Evolutionary conservation across 2,113 vertebrate species (phyloP).

Genomic region (Motacilla alba): DNA sequence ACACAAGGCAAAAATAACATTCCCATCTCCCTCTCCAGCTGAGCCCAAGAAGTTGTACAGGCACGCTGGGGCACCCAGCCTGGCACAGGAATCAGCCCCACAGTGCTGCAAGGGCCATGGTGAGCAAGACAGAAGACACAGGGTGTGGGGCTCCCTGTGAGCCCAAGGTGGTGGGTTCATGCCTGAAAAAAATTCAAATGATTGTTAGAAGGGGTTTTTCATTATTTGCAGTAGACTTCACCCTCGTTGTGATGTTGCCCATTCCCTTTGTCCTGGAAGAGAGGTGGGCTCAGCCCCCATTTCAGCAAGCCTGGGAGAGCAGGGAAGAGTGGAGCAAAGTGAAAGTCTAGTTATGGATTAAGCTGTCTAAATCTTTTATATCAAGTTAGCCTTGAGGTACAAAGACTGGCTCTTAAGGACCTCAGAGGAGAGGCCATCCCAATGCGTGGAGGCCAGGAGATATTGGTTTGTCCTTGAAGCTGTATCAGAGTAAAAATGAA

Average conservation of each 20-base stretch:
- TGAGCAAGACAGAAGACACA: neutral
- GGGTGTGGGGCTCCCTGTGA: neutral
- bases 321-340: neutral
- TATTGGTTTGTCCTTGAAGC: neutral
- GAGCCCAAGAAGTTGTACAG: neutral
- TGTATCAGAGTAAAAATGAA: neutral
- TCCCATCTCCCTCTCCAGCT: neutral
- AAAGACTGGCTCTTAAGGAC: neutral
- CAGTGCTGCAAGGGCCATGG: fast-evolving
- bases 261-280: neutral
- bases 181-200: neutral
- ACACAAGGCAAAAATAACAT: neutral
- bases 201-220: neutral
- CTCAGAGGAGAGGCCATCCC: neutral
- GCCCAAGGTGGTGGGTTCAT: neutral
- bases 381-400: neutral
- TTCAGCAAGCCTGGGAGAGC: neutral
- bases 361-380: neutral
- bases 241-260: too few relatives aligned
- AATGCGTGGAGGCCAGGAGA: neutral
- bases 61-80: fast-evolving
- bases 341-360: neutral
- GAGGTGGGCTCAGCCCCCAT: neutral
- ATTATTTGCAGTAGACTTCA: neutral
- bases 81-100: neutral